Base-by-base conservation (phyloP, 2,797 vertebrate species). In the Coendou prehensilis region DNA sequence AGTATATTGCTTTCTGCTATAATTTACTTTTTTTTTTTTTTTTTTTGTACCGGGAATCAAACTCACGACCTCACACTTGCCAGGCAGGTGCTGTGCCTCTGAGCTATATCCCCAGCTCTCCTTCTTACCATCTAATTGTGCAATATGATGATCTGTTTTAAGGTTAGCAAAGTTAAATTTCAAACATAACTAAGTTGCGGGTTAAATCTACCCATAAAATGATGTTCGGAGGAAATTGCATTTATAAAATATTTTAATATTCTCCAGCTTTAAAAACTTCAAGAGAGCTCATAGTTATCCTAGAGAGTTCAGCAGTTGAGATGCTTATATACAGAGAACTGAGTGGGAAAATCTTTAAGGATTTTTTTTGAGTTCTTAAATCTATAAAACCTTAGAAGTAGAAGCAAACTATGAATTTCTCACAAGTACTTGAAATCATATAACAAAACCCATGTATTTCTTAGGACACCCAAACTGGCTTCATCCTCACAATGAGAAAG, bases 91-190 rank as follows among this genome's bases (percentile, higher is more conserved):
- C 37, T 41, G 37, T 41, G 37, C 37, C 37, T 41, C 37, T 41
- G 37, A 41, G 37, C 37, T 41, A 41, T 41, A 41, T 41, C 37
- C 37, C 37, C 37, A 41, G 37, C 37, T 41, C 37, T 41, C 37
- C 37, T 41, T 94, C 56, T 89, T 57, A 93, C 41, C 94, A 95
- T 15, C 71, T 96, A 95, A 87, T 94, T 96, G 76, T 98, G 95
- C 87, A 97, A 97, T 97, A 96, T 97, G 97, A 97, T 97, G 88
- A 93, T 95, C 52, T 97, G 23, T 93, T 91, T 82, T 92, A 89
- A 91, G 91, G 82, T 95, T 96, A 97, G 96, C 96, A 96, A 91
- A 97, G 84, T 96, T 2, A 0, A 82, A 87, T 47, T 96, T 97
- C 50, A 97, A 96, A 97, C 94, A 97, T 96, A 98, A 52, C 92